Conservation (phyloP, 2,113 vertebrate genomes). For the Planiliza haematocheilus region DNA sequence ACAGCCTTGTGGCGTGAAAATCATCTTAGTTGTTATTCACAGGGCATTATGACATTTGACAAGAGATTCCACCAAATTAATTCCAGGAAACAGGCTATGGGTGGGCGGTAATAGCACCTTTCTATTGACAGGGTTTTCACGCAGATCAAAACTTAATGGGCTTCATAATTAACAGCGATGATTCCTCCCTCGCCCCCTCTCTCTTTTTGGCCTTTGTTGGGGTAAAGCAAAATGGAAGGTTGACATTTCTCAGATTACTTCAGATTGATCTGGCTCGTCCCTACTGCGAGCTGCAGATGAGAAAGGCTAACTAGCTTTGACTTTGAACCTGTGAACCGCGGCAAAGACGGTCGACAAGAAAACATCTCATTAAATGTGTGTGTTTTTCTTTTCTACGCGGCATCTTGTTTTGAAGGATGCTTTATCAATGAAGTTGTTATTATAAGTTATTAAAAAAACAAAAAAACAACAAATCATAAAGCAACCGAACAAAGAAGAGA, state of each 20-base stretch:
- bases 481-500: slow-evolving; percentile 14
- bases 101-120: slow-evolving; percentile 62
- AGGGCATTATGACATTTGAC: slow-evolving; percentile 44
- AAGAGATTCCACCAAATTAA: slow-evolving; percentile 64
- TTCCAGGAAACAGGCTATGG: slow-evolving; percentile 59
- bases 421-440: too few species aligned
- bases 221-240: slow-evolving; percentile 61
- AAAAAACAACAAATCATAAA: background rate
- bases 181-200: slow-evolving; percentile 47
- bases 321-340: slow-evolving; percentile 66
- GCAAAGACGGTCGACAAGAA: slow-evolving; percentile 36
- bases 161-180: slow-evolving; percentile 78
- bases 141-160: slow-evolving; percentile 74
- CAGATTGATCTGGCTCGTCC: slow-evolving; percentile 74
- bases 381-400: background rate
- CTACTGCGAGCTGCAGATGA: slow-evolving; percentile 64
- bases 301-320: slow-evolving; percentile 64
- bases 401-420: too few species aligned
- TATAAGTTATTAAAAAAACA: too few species aligned
- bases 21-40: slow-evolving; percentile 57
- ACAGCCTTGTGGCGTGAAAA: slow-evolving; percentile 59
- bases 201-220: slow-evolving; percentile 69
- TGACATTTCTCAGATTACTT: slow-evolving; percentile 80
- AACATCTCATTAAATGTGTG: slow-evolving; percentile 57
- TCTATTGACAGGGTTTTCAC: slow-evolving; percentile 66